These are phyloP conservation scores for Diachasma alloeum DNA, from an alignment of 1,140 invertebrate genomes.

Conservation along the genomic window DNA sequence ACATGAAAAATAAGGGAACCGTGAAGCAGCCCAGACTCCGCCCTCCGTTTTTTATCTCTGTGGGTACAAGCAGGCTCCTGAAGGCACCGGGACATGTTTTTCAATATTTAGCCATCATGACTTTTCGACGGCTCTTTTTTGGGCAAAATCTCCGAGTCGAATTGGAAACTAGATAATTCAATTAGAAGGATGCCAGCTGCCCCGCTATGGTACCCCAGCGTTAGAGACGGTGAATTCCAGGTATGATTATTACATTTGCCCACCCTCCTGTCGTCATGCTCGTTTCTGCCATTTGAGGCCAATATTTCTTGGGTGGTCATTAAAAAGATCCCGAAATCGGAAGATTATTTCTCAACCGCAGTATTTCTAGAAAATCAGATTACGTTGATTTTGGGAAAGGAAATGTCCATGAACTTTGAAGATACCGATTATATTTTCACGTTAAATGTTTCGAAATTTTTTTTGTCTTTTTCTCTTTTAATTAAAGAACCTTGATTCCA, in stretches of 20 bases:
- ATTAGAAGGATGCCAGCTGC: slow-evolving; percentile 61
- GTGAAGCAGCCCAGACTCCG: neutral
- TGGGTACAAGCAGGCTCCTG: neutral
- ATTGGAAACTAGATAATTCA: slow-evolving; percentile 67
- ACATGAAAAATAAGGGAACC: neutral
- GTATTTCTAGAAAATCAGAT: too few relatives aligned
- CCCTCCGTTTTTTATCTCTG: slow-evolving; percentile 15
- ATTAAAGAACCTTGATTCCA: too few relatives aligned
- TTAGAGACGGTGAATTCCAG: slow-evolving; percentile 1
- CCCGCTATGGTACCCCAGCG: slow-evolving; percentile 25
- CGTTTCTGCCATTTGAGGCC: neutral
- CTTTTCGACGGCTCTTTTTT: slow-evolving; percentile 58
- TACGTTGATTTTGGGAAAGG: too few relatives aligned
- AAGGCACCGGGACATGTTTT: slow-evolving; percentile 57
- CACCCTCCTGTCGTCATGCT: slow-evolving; percentile 19
- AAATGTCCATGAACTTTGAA: too few relatives aligned
- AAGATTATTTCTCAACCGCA: neutral
- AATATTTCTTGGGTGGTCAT: slow-evolving; percentile 17
- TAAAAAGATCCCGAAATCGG: neutral
- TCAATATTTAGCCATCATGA: slow-evolving; percentile 67
- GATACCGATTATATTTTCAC: too few relatives aligned
- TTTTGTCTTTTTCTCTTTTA: too few relatives aligned
- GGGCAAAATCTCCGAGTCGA: slow-evolving; percentile 62
- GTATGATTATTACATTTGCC: neutral
- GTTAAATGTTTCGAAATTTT: too few relatives aligned